A percentile compares a stretch with the other conserved stretches of the same genome.
Conservation (phyloP, 2,113 vertebrate genomes). For the Strix aluco region DNA sequence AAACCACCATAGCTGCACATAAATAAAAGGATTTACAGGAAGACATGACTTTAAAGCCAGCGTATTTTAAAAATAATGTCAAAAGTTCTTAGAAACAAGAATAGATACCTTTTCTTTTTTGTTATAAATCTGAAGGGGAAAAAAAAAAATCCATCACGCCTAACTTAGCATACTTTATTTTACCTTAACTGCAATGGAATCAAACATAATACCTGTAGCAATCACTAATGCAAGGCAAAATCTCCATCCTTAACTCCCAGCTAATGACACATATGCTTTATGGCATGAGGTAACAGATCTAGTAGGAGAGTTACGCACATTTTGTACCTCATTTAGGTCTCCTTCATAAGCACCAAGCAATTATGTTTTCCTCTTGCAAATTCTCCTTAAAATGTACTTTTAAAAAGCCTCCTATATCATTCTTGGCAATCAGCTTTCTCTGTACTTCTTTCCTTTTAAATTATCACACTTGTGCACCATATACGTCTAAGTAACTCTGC, state of each 20-base stretch:
- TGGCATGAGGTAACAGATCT: background rate
- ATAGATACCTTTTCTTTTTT: background rate
- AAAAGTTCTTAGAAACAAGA: background rate
- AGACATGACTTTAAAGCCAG: background rate
- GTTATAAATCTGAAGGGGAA: background rate
- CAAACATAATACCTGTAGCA: background rate
- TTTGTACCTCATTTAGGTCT: background rate
- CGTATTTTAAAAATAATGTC: background rate
- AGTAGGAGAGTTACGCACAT: background rate
- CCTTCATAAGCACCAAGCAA: background rate
- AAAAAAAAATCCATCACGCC: background rate
- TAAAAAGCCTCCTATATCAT: background rate
- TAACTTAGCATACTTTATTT: background rate
- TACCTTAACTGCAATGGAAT: background rate
- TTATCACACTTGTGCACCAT: background rate
- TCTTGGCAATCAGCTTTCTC: conserved; percentile 8
- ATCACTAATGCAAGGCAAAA: background rate
- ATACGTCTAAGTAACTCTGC: conserved; percentile 8
- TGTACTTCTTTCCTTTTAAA: background rate
- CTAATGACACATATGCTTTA: background rate
- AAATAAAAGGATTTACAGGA: background rate
- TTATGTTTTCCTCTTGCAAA: background rate
- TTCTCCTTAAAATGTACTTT: background rate
- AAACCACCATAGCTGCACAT: background rate
- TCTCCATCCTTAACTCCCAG: background rate